These are phyloP conservation scores for Drosophila percnosoma DNA, from an alignment of 2,888 invertebrate species.

Conservation along the genomic window DNA sequence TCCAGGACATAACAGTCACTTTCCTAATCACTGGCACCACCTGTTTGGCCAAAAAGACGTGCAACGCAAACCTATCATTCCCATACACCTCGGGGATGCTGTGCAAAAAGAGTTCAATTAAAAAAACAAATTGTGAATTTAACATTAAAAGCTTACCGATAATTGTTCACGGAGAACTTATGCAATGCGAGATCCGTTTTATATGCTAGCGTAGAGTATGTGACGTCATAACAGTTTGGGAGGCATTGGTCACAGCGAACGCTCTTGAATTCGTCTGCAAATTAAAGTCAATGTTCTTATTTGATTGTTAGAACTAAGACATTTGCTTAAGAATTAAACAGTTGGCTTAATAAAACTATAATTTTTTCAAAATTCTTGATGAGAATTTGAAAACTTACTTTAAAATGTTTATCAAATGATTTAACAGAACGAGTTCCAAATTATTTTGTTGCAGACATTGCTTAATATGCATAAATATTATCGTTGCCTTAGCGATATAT, in stretches of 20 bases:
- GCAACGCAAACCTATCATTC: conserved; percentile 79
- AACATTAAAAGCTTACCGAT: conserved; percentile 73
- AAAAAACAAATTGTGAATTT: background rate
- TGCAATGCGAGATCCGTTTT: conserved; percentile 82
- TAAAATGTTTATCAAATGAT: background rate
- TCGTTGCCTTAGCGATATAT: background rate
- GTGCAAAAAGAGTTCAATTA: background rate
- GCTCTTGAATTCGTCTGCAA: conserved; percentile 81
- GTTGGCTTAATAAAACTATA: background rate
- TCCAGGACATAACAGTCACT: conserved; percentile 84
- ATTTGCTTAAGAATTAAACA: background rate
- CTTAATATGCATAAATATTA: background rate
- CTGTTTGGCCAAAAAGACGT: conserved; percentile 83
- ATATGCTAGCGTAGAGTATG: conserved; percentile 82
- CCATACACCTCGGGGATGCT: conserved; percentile 66
- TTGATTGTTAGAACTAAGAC: background rate
- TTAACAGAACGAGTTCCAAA: background rate
- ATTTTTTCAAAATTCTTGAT: background rate
- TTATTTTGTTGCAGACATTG: background rate
- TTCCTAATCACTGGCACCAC: conserved; percentile 83
- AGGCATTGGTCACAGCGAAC: conserved; percentile 83
- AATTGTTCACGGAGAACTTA: conserved; percentile 77
- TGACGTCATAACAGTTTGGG: conserved; percentile 84
- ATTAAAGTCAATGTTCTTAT: background rate
- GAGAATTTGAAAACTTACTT: background rate